Conservation (phyloP, 2,888 invertebrate species). For the Hoplodrina blanda region DNA sequence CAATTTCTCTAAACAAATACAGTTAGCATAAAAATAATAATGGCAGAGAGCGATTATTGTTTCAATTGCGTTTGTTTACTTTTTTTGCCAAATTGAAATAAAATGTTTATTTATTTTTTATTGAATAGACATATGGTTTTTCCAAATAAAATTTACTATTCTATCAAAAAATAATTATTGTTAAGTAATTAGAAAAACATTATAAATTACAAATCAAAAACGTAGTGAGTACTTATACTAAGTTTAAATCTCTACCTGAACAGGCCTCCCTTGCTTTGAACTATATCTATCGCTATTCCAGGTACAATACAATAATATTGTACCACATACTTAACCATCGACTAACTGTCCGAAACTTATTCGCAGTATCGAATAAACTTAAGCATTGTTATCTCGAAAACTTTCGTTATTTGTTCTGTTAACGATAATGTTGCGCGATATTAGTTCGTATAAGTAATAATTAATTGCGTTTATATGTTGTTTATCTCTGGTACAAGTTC, state of each 20-base stretch:
- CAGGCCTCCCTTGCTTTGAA: too few relatives aligned
- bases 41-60: too few relatives aligned
- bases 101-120: too few relatives aligned
- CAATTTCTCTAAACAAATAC: constrained; percentile 29
- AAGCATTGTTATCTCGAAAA: constrained; percentile 65
- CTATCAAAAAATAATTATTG: too few relatives aligned
- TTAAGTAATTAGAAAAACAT: too few relatives aligned
- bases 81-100: too few relatives aligned
- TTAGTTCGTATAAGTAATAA: constrained; percentile 78
- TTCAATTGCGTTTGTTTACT: too few relatives aligned
- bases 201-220: too few relatives aligned
- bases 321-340: constrained; percentile 30
- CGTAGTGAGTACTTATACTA: too few relatives aligned
- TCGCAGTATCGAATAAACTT: constrained; percentile 43
- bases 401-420: constrained; percentile 80
- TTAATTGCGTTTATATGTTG: constrained; percentile 77
- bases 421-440: constrained; percentile 73
- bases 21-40: not conserved
- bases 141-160: too few relatives aligned
- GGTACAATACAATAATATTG: constrained; percentile 17
- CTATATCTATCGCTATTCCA: constrained; percentile 5
- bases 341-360: constrained; percentile 47
- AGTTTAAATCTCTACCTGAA: too few relatives aligned
- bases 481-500: constrained; percentile 52
- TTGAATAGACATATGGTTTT: too few relatives aligned